phyloP scores from a whole-genome alignment of 64 coral and sea anemone species.

The Pocillopora damicornis region DNA sequence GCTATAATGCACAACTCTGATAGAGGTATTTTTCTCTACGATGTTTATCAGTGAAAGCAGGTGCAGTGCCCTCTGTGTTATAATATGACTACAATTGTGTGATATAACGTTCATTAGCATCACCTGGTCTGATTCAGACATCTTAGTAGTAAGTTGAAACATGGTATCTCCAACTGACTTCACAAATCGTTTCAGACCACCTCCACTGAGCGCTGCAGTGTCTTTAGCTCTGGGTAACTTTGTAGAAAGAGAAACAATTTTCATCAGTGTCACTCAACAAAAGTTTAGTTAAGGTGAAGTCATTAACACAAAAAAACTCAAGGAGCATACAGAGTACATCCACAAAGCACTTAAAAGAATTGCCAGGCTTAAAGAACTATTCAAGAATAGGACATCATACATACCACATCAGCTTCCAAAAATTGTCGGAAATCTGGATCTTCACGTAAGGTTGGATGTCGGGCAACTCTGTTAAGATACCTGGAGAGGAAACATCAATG shows the following conservation, averaged over 20 bases:
- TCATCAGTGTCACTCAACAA: neutral
- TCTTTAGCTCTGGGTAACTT: slow-evolving; percentile 82
- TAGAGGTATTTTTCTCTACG: too few relatives aligned
- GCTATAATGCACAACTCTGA: too few relatives aligned
- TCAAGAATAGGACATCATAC: neutral
- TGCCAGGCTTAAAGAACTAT: too few relatives aligned
- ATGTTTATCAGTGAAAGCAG: too few relatives aligned
- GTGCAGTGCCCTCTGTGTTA: too few relatives aligned
- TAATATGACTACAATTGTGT: too few relatives aligned
- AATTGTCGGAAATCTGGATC: slow-evolving; percentile 97
- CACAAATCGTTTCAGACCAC: slow-evolving; percentile 89
- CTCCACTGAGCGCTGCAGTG: slow-evolving; percentile 92
- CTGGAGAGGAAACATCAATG: slow-evolving; percentile 24
- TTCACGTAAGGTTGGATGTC: slow-evolving; percentile 76
- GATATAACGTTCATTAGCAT: too few relatives aligned
- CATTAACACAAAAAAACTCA: too few relatives aligned
- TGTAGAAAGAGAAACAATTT: neutral
- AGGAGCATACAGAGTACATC: too few relatives aligned
- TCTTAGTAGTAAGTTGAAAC: slow-evolving; percentile 96
- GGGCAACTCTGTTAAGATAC: slow-evolving; percentile 85
- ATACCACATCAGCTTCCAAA: slow-evolving; percentile 90
- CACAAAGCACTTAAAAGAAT: too few relatives aligned
- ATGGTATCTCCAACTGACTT: slow-evolving; percentile 97
- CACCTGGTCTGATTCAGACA: slow-evolving; percentile 95
- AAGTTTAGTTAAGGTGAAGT: too few relatives aligned